Percentiles rank a stretch among this genome's conserved stretches.
Evolutionary conservation across 1,140 invertebrate species (phyloP).

Genomic region (Heliothis subflexa): DNA sequence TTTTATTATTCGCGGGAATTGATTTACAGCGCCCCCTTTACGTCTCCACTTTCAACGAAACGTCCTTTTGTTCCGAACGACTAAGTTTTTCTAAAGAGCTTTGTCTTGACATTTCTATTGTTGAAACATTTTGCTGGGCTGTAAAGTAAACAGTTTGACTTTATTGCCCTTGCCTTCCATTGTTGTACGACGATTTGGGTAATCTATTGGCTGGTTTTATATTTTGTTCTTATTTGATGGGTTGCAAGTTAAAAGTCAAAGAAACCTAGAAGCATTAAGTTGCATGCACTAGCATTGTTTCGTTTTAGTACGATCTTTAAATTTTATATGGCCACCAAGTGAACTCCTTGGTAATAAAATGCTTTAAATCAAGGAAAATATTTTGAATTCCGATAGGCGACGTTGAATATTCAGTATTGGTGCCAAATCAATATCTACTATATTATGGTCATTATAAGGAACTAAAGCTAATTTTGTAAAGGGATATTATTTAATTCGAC

Average conservation of each 20-base stretch:
- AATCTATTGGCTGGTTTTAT: slow-evolving; percentile 64
- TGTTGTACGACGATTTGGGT: slow-evolving; percentile 57
- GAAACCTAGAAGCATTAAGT: not conserved
- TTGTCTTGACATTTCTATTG: slow-evolving; percentile 74
- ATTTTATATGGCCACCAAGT: slow-evolving; percentile 4
- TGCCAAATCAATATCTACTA: too few relatives aligned
- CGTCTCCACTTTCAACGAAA: slow-evolving; percentile 67
- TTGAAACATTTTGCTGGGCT: slow-evolving; percentile 64
- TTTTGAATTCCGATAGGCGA: too few relatives aligned
- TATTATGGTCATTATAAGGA: not conserved
- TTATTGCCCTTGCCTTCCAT: slow-evolving; percentile 62
- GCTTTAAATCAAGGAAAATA: too few relatives aligned
- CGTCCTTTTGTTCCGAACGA: slow-evolving; percentile 74
- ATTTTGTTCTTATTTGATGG: slow-evolving; percentile 48
- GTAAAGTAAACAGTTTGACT: slow-evolving; percentile 77
- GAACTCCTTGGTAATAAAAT: not conserved
- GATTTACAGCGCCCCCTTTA: slow-evolving; percentile 67
- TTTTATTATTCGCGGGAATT: slow-evolving; percentile 71
- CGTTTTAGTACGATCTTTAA: slow-evolving; percentile 1
- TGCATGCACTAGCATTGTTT: not conserved
- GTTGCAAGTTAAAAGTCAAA: not conserved
- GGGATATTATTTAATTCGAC: not conserved
- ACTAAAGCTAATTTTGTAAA: not conserved
- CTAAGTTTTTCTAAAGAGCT: slow-evolving; percentile 73
- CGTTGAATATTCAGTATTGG: too few relatives aligned